Percentiles rank a stretch among this genome's conserved stretches.
phyloP scores from a whole-genome alignment of 2,113 vertebrate genomes.

The Paracanthobrama guichenoti region DNA sequence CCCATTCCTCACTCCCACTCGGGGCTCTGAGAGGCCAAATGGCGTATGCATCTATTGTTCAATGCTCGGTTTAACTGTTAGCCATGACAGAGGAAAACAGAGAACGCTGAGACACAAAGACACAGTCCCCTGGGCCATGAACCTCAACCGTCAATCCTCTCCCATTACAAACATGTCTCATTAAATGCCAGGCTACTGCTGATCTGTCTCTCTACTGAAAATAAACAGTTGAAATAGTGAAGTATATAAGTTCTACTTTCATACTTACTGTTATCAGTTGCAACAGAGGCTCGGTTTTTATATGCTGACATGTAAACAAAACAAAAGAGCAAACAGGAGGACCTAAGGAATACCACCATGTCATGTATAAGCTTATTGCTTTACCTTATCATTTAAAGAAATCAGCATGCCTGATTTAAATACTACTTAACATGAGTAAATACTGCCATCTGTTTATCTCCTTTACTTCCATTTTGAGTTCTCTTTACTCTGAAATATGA shows the following conservation, averaged over 20 bases:
- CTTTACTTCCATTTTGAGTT: neutral
- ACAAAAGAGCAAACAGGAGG: neutral
- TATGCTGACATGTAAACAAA: neutral
- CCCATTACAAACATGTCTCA: conserved; percentile 36
- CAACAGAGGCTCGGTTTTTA: neutral
- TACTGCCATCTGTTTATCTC: neutral
- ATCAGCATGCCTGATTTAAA: neutral
- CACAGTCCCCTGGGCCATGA: conserved; percentile 43
- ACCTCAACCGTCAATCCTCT: conserved; percentile 49
- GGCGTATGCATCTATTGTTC: conserved; percentile 42
- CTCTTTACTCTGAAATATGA: neutral
- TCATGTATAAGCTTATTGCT: neutral
- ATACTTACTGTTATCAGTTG: neutral
- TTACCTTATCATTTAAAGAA: neutral
- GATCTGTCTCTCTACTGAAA: conserved; percentile 25
- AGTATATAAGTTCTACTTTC: conserved; percentile 18
- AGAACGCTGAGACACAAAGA: conserved; percentile 45
- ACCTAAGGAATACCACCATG: neutral
- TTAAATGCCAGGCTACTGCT: conserved; percentile 15
- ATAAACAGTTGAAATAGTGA: conserved; percentile 14
- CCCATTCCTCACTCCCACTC: conserved; percentile 34
- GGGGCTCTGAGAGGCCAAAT: conserved; percentile 29
- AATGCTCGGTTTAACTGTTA: conserved; percentile 33
- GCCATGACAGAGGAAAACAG: conserved; percentile 25
- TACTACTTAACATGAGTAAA: neutral